Percentiles rank a stretch among this genome's conserved stretches.
Evolutionary conservation across 2,888 invertebrate species (phyloP).

Genomic region (Tinea semifulvella): DNA sequence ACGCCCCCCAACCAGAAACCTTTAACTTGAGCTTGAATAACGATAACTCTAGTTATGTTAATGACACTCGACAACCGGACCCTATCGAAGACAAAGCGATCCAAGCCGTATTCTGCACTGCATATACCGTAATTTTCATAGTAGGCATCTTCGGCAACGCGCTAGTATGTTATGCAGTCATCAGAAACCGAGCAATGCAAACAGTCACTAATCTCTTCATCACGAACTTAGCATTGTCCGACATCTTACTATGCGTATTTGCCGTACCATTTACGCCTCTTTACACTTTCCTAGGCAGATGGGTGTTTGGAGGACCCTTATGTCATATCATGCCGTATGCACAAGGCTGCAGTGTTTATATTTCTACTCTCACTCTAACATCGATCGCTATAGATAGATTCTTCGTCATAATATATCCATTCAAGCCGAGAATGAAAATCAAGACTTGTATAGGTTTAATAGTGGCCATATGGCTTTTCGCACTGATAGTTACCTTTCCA

Average conservation of each 20-base stretch:
- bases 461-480: slow-evolving; percentile 82
- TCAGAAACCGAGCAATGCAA: slow-evolving; percentile 87
- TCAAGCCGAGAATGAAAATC: slow-evolving; percentile 82
- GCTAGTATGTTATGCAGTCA: slow-evolving; percentile 88
- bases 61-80: slow-evolving; percentile 36
- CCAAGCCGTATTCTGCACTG: slow-evolving; percentile 76
- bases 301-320: slow-evolving; percentile 84
- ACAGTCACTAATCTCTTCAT: slow-evolving; percentile 94
- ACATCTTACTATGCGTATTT: slow-evolving; percentile 84
- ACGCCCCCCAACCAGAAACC: slow-evolving; percentile 25
- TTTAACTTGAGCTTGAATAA: slow-evolving; percentile 24
- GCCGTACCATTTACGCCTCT: slow-evolving; percentile 92
- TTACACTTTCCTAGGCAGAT: slow-evolving; percentile 83
- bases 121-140: slow-evolving; percentile 82
- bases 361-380: slow-evolving; percentile 87
- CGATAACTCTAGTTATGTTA: slow-evolving; percentile 30
- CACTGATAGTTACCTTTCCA: slow-evolving; percentile 82
- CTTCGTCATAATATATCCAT: slow-evolving; percentile 90
- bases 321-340: slow-evolving; percentile 90
- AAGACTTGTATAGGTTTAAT: slow-evolving; percentile 80
- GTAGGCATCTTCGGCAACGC: slow-evolving; percentile 84
- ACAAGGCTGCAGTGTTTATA: slow-evolving; percentile 88
- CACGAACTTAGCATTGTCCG: slow-evolving; percentile 87
- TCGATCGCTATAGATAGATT: slow-evolving; percentile 94
- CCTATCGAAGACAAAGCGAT: slow-evolving; percentile 73